Conservation (phyloP, 1,140 invertebrate species). For the Drosophila simulans region DNA sequence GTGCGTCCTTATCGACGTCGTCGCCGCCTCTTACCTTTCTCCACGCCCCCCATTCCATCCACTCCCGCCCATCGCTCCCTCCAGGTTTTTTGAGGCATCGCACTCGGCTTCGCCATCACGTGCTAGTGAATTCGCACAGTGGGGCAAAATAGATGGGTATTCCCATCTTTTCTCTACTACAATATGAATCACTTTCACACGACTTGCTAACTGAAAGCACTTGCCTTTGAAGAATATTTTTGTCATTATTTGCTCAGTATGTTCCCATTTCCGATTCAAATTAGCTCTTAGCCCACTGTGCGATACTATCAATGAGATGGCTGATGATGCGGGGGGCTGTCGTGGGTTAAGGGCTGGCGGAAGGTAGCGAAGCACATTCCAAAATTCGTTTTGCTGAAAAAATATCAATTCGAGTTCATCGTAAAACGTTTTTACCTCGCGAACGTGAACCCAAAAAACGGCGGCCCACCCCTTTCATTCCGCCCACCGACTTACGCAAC, state of each 20-base stretch:
- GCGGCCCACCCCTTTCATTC: not conserved
- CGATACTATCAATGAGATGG: constrained; percentile 31
- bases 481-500: constrained; percentile 34
- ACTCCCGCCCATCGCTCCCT: not conserved
- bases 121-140: constrained; percentile 27
- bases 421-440: constrained; percentile 72
- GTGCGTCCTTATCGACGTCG: constrained; percentile 59
- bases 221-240: too few relatives aligned
- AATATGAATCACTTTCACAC: too few relatives aligned
- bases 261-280: not conserved
- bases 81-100: constrained; percentile 24
- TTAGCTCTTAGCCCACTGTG: constrained; percentile 5
- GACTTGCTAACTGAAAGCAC: too few relatives aligned
- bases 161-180: too few relatives aligned
- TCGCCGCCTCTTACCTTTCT: not conserved
- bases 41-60: too few relatives aligned
- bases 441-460: constrained; percentile 50
- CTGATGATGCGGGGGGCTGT: constrained; percentile 25
- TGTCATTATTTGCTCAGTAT: not conserved
- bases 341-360: constrained; percentile 2
- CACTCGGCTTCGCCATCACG: constrained; percentile 24
- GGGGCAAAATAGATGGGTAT: not conserved
- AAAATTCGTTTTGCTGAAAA: constrained; percentile 66
- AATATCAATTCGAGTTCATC: constrained; percentile 75
- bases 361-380: constrained; percentile 46